Percentiles rank a stretch among this genome's conserved stretches.
Conservation (phyloP, 2,797 vertebrate species). For the Tokudaia muenninki region DNA sequence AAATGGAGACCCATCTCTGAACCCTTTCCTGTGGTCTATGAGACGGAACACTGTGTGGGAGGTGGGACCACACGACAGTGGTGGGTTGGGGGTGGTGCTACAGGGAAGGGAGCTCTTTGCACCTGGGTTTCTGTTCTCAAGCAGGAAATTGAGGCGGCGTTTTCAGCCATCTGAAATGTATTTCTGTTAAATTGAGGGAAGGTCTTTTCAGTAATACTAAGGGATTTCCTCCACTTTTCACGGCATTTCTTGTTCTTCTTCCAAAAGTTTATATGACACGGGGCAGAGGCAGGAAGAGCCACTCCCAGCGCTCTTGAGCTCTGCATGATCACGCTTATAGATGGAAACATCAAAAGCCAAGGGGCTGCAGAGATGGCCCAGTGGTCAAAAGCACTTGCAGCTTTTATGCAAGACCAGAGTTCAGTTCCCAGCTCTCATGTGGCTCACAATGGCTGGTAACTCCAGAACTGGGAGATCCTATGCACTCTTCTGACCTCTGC, state of each 20-base stretch:
- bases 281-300: neutral
- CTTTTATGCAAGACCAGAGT: neutral
- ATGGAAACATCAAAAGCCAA: slow-evolving; percentile 11
- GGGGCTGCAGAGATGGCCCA: neutral
- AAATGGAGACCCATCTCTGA: neutral
- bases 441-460: neutral
- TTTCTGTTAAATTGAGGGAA: neutral
- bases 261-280: slow-evolving; percentile 5
- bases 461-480: neutral
- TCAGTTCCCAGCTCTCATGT: neutral
- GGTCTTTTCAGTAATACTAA: neutral
- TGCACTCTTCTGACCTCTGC: neutral
- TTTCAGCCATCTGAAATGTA: neutral
- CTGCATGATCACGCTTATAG: neutral
- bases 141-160: neutral
- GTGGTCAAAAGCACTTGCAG: neutral
- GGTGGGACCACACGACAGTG: neutral
- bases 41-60: neutral
- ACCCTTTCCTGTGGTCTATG: neutral
- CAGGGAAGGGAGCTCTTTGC: neutral
- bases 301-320: neutral
- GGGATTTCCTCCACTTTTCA: neutral
- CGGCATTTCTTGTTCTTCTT: neutral
- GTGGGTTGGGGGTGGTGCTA: too few species aligned
- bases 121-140: neutral